Conservation (phyloP, 1,140 invertebrate genomes). For the Phthorimaea operculella region DNA sequence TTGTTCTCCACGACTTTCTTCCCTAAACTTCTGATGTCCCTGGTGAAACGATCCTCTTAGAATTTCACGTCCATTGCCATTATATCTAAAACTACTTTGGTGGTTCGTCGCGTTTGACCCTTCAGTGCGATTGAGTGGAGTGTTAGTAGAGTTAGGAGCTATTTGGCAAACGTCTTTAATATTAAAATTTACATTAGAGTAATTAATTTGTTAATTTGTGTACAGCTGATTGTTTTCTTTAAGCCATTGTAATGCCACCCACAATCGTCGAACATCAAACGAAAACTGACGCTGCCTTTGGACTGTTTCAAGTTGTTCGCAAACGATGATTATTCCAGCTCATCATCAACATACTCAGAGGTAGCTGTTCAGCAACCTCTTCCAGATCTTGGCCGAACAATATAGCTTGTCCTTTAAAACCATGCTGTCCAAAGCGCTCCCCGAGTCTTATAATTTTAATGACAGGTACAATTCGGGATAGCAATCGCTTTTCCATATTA, state of each 20-base stretch:
- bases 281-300: slow-evolving; percentile 18
- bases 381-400: slow-evolving; percentile 37
- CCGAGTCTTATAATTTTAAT: slow-evolving; percentile 20
- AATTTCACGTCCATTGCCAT: too few species aligned
- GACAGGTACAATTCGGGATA: slow-evolving; percentile 19
- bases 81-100: too few species aligned
- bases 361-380: slow-evolving; percentile 30
- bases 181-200: too few species aligned
- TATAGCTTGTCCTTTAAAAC: slow-evolving; percentile 27
- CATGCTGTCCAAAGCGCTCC: slow-evolving; percentile 29
- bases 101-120: too few species aligned
- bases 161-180: neutral
- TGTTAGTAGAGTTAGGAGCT: too few species aligned
- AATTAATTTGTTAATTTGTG: slow-evolving; percentile 16
- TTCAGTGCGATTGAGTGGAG: too few species aligned
- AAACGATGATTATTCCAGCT: slow-evolving; percentile 24
- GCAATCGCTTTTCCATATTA: slow-evolving; percentile 19
- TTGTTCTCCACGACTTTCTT: too few species aligned
- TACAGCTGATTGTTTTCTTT: slow-evolving; percentile 23
- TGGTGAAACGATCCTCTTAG: slow-evolving; percentile 8
- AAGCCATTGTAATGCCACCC: slow-evolving; percentile 18
- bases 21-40: slow-evolving; percentile 5
- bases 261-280: slow-evolving; percentile 19
- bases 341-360: slow-evolving; percentile 27
- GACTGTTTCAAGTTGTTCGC: slow-evolving; percentile 31